Conservation (phyloP, 2,888 invertebrate species). For the Anticlea derivata region DNA sequence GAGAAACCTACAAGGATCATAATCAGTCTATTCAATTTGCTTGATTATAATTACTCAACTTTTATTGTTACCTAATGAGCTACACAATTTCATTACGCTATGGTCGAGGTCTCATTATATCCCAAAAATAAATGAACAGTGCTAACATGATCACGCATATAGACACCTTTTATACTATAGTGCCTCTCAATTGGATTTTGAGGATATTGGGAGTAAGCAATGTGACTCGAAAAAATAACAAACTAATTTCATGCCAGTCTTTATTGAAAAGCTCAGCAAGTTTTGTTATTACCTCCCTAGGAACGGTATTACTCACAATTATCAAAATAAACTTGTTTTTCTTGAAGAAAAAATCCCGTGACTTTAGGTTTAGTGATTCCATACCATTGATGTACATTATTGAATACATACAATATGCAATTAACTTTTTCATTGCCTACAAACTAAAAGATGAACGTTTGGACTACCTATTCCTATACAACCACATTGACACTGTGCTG, state of each 20-base stretch:
- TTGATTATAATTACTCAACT: no score
- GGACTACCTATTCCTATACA: constrained; percentile 24
- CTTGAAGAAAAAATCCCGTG: background rate
- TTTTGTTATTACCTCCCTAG: constrained; percentile 1
- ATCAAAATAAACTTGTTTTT: background rate
- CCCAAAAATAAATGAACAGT: no score
- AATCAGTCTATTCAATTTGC: no score
- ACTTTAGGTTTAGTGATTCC: constrained; percentile 30
- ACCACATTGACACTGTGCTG: constrained; percentile 38
- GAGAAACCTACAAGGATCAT: no score
- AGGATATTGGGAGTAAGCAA: constrained; percentile 11
- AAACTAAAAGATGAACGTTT: background rate
- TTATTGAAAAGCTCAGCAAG: background rate
- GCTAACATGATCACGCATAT: background rate
- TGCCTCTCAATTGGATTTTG: constrained; percentile 9
- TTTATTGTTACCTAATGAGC: no score
- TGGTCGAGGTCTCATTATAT: no score
- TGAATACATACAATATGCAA: constrained; percentile 1
- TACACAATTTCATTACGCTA: no score
- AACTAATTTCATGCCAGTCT: constrained; percentile 2
- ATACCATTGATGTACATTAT: constrained; percentile 9
- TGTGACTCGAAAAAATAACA: constrained; percentile 10
- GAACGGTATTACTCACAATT: background rate
- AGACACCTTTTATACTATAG: constrained; percentile 14
- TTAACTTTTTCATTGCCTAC: constrained; percentile 5